Evolutionary conservation across 1,140 invertebrate species (phyloP), one percentile per base, ranked within the genome.

Genomic region (Alviniconcha marisindica): DNA sequence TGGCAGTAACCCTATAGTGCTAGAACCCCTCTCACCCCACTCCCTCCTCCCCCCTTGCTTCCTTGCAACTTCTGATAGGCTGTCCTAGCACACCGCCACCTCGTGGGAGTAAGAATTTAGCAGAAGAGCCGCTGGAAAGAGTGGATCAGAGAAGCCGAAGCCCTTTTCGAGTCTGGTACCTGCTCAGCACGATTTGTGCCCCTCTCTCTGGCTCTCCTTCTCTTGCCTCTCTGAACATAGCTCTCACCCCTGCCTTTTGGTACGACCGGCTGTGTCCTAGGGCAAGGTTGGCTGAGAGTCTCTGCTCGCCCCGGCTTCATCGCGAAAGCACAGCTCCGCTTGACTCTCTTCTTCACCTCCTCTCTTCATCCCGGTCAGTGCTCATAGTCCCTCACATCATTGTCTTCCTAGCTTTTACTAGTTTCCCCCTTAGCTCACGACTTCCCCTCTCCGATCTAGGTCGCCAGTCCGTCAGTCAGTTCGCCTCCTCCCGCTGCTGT

Each of bases 141-240:
- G 69, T 31, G 33, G 69, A 71, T 40, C 69, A 71, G 10, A 71
- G 10, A 14, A 56, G 48, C 77, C 31, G 38, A 78, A 60, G 54
- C 28, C 77, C 77, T 56, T 78, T 78, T 78, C 77, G 77, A 78
- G 77, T 60, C 51, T 56, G 77, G 77, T 51, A 38, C 73, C 73
- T 76, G 40, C 42, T n/a, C 24, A n/a, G 38, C n/a, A 76, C 73
- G 42, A 40, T n/a, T 31, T 60, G 77, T 51, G 69, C 36, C 28
- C 77, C 51, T 78, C 77, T 78, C 77, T 78, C 77, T 54, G 51
- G 48, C 44, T 48, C 44, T 48, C 18, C 44, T 48, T 48, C 44
- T 48, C 73, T 44, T 60, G 33, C 69, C 48, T 78, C 77, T 78
- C 77, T 60, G 51, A 36, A 24, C 77, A n/a, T 31, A 24, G 77